Conservation (phyloP, 1,140 invertebrate species). For the Drosophila equinoxialis region DNA sequence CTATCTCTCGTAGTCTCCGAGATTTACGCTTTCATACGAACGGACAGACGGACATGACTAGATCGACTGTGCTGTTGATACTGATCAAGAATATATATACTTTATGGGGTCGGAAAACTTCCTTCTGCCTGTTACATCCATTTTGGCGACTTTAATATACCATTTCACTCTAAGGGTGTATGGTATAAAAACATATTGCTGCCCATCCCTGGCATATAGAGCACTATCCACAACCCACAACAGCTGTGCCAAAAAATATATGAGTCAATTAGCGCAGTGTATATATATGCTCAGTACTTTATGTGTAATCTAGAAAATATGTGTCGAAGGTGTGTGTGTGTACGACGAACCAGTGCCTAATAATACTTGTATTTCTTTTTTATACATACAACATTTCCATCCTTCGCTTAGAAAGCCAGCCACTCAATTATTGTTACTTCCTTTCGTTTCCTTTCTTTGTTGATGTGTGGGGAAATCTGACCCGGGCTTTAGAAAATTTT, state of each 20-base stretch:
- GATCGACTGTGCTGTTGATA: too few species aligned
- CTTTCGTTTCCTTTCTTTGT: constrained; percentile 28
- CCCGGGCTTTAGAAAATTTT: constrained; percentile 48
- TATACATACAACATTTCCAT: constrained; percentile 22
- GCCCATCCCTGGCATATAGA: not conserved
- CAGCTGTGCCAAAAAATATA: constrained; percentile 49
- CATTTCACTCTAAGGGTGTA: too few species aligned
- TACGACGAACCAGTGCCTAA: not conserved
- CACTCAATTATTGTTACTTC: constrained; percentile 71
- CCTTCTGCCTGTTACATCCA: too few species aligned
- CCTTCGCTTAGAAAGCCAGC: constrained; percentile 32
- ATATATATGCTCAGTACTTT: constrained; percentile 35
- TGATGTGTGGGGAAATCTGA: constrained; percentile 60
- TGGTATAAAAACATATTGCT: not conserved
- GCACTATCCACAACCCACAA: constrained; percentile 14
- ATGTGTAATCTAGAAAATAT: constrained; percentile 17
- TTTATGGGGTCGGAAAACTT: too few species aligned
- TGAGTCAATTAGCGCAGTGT: too few species aligned
- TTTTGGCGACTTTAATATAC: too few species aligned
- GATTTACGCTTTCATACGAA: too few species aligned
- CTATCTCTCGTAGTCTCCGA: too few species aligned
- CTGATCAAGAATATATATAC: too few species aligned
- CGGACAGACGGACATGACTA: too few species aligned
- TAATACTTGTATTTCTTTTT: constrained; percentile 64
- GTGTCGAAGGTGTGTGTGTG: not conserved